Percentiles rank a stretch among this genome's conserved stretches.
Conservation (phyloP, 2,888 invertebrate species). For the Drosophila putrida region DNA sequence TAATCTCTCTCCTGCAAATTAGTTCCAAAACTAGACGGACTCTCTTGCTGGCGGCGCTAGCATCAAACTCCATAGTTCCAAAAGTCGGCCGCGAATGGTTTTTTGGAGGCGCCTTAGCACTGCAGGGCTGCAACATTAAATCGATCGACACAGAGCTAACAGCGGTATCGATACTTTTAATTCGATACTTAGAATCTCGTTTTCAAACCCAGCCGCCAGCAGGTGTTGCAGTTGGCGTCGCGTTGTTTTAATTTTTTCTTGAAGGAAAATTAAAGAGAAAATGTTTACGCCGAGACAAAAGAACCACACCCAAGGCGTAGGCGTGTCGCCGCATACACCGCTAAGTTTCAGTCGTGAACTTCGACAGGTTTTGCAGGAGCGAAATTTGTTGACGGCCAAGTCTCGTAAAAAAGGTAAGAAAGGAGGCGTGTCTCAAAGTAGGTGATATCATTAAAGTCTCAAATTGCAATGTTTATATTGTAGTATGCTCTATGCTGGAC, state of each 20-base stretch:
- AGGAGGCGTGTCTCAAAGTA: background rate
- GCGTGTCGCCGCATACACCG: slow-evolving; percentile 83
- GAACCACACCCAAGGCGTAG: slow-evolving; percentile 23
- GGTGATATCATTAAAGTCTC: background rate
- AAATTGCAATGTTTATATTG: background rate
- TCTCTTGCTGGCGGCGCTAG: too few relatives aligned
- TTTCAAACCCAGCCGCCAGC: slow-evolving; percentile 69
- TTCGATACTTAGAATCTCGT: background rate
- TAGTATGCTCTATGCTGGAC: slow-evolving; percentile 87
- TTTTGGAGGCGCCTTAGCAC: too few relatives aligned
- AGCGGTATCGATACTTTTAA: background rate
- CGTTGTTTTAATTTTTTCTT: slow-evolving; percentile 43
- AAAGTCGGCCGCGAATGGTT: background rate
- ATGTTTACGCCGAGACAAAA: slow-evolving; percentile 82
- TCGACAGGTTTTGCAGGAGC: slow-evolving; percentile 87
- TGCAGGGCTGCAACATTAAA: slow-evolving; percentile 22
- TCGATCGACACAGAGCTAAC: background rate
- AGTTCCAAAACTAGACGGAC: too few relatives aligned
- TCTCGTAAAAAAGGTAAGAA: slow-evolving; percentile 87
- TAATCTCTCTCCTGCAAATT: slow-evolving; percentile 17
- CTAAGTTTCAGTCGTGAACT: slow-evolving; percentile 87
- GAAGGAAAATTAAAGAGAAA: slow-evolving; percentile 25
- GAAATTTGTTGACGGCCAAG: slow-evolving; percentile 88
- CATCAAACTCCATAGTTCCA: too few relatives aligned
- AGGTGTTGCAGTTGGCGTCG: slow-evolving; percentile 68